Evolutionary conservation across 2,797 vertebrate species (phyloP), one percentile per base, ranked within the genome.

Genomic region (Gallinago stenura): DNA sequence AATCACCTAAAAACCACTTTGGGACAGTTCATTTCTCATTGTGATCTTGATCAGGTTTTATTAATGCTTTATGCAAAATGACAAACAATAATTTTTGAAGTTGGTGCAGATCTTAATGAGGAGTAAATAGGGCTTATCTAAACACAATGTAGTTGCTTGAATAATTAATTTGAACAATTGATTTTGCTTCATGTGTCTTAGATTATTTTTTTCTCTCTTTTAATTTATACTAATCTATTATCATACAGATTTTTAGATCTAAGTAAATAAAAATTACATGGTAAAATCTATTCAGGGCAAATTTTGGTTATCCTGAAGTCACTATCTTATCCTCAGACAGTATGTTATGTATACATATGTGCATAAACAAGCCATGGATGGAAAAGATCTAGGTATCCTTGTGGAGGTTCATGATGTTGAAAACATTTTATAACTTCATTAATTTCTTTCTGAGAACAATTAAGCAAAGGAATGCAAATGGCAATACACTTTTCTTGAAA

Each of bases 81-180:
- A 46, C 53, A 73, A 72, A 61, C 54, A 46, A 61, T 46, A n/a
- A 17, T 35, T 82, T 72, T 14, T 82, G 11, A 70, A 79, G 64
- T 48, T 54, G 15, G 14, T 65, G 84, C 54, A 82, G 41, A 15
- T 54, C 21, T 72, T 87, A 80, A 82, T 62, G 73, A 92, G 37
- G 73, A 92, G 50, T 69, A 92, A 93, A 57, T 43, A 71, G 22
- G 43, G 28, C 20, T 93, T 91, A 54, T 85, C 58, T 82, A 79
- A 69, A 50, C 28, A 56, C 25, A 3, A 41, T 37, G 21, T 62
- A 79, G 50, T 72, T 76, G 13, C n/a, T 61, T 58, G 77, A 76
- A 39, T 84, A 76, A 66, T 54, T 75, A 21, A 35, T 71, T 41
- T 65, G 35, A 86, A 37, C 45, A 71, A 93, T 18, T 68, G 9